Conservation (phyloP, 2,888 invertebrate species). For the Cheilosia urbana region DNA sequence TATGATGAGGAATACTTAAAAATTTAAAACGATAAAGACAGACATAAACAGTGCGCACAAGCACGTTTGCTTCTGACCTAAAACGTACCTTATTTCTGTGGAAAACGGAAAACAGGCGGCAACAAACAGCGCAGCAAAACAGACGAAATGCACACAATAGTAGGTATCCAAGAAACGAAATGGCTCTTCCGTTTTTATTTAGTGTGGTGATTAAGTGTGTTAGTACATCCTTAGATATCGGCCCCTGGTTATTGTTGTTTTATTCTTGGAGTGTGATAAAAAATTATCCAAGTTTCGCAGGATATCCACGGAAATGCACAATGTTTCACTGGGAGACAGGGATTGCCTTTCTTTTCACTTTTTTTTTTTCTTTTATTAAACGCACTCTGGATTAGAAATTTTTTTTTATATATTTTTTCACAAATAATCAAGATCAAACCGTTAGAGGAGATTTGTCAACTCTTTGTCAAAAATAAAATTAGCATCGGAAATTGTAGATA, state of each 20-base stretch:
- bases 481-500: not conserved
- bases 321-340: conserved; percentile 20
- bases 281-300: conserved; percentile 31
- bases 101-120: no score
- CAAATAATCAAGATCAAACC: not conserved
- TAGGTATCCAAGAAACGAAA: conserved; percentile 22
- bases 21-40: conserved; percentile 18
- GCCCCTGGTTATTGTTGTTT: not conserved
- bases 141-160: not conserved
- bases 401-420: not conserved
- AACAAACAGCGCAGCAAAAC: not conserved
- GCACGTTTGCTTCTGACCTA: conserved; percentile 19
- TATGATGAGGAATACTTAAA: conserved; percentile 10
- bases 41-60: not conserved
- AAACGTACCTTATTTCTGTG: conserved; percentile 31
- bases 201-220: conserved; percentile 1
- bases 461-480: conserved; percentile 12
- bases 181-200: not conserved
- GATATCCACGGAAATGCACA: conserved; percentile 21
- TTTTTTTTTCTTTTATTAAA: not conserved
- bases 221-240: conserved; percentile 26
- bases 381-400: not conserved
- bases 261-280: not conserved
- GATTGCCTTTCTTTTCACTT: conserved; percentile 4
- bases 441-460: conserved; percentile 18